Evolutionary conservation across 2,888 invertebrate genomes (phyloP).

Genomic region (Acrobasis consociella): DNA sequence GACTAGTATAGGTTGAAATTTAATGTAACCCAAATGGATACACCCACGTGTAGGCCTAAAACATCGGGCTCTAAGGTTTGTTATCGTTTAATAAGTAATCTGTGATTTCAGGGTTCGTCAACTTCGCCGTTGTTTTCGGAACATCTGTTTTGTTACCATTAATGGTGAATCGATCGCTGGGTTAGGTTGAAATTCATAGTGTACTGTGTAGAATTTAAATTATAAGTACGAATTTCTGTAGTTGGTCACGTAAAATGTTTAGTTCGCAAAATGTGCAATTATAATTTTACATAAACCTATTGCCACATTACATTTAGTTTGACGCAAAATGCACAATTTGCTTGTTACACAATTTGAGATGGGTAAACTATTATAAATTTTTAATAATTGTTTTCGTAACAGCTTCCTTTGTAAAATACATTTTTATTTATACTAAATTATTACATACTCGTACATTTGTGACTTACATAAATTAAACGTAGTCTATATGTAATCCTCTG

Average conservation of each 20-base stretch:
- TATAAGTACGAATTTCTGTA: neutral
- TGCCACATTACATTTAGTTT: too few relatives aligned
- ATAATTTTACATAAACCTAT: too few relatives aligned
- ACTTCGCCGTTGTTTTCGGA: conserved; percentile 8
- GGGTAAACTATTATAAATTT: too few relatives aligned
- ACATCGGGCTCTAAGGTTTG: neutral
- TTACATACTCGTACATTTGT: too few relatives aligned
- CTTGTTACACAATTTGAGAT: too few relatives aligned
- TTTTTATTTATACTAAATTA: too few relatives aligned
- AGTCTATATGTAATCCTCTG: neutral
- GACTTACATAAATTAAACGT: conserved; percentile 2
- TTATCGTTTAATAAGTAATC: conserved; percentile 18
- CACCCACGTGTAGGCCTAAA: neutral
- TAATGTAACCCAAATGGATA: neutral
- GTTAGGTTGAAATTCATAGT: neutral
- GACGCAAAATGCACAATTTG: too few relatives aligned
- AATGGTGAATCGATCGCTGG: neutral
- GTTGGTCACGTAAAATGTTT: too few relatives aligned
- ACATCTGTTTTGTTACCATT: conserved; percentile 19
- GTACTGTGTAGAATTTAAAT: neutral
- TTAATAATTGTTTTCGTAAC: too few relatives aligned
- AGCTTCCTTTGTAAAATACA: too few relatives aligned
- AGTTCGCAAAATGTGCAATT: too few relatives aligned
- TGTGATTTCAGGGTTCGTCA: conserved; percentile 8
- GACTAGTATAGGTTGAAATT: too few relatives aligned